Percentiles rank a stretch among this genome's conserved stretches.
Conservation (phyloP, 2,113 vertebrate genomes). For the Lepidothrix coronata region DNA sequence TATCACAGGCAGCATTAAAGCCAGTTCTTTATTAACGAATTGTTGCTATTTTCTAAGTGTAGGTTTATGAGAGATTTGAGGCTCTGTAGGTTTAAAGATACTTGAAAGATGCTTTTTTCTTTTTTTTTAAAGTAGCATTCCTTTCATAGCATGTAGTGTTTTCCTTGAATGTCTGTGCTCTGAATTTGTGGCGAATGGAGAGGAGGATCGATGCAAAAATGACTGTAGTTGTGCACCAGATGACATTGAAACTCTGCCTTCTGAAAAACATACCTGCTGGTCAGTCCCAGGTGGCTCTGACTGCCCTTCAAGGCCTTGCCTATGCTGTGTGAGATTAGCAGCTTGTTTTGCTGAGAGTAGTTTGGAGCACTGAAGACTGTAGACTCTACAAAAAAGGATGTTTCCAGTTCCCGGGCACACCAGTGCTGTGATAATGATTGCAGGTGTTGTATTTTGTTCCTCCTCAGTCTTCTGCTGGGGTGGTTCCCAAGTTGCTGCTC, state of each 20-base stretch:
- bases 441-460: not conserved
- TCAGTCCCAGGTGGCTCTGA: not conserved
- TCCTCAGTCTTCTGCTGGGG: not conserved
- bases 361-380: not conserved
- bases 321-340: not conserved
- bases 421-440: no score
- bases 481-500: not conserved
- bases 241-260: not conserved
- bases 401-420: not conserved
- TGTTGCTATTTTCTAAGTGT: not conserved
- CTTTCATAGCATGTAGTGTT: not conserved
- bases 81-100: not conserved
- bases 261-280: rapidly evolving
- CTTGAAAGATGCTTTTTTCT: not conserved
- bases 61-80: not conserved
- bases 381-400: not conserved
- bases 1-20: not conserved
- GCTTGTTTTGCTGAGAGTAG: not conserved
- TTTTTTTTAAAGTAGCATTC: not conserved
- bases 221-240: not conserved
- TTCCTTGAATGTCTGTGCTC: not conserved
- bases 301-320: not conserved
- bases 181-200: not conserved
- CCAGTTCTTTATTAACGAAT: not conserved
- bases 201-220: not conserved